These are phyloP conservation scores for Origma solitaria DNA, from an alignment of 2,113 vertebrate genomes.

Conservation along the genomic window DNA sequence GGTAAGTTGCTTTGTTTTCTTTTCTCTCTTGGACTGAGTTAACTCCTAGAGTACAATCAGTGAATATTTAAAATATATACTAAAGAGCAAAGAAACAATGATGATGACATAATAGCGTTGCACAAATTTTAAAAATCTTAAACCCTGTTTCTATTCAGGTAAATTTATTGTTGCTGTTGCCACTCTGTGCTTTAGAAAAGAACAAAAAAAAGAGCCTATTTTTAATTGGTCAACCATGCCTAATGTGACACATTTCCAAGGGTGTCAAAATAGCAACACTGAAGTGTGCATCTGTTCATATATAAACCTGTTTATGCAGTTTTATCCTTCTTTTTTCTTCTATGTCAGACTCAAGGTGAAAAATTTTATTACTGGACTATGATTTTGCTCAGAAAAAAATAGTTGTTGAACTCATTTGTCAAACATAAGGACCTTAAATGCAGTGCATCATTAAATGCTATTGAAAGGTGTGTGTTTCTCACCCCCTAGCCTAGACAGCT, in stretches of 20 bases:
- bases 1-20: constrained; percentile 65
- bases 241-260: background rate
- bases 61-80: background rate
- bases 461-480: background rate
- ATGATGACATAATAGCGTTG: background rate
- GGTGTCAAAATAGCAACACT: background rate
- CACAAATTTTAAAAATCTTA: background rate
- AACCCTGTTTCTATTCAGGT: background rate
- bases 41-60: background rate
- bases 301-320: background rate
- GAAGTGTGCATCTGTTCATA: background rate
- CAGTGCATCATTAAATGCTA: background rate
- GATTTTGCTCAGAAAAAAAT: background rate
- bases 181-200: background rate
- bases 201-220: background rate
- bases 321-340: background rate
- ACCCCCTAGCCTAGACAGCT: background rate
- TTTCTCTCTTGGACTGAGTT: background rate
- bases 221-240: background rate
- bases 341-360: background rate
- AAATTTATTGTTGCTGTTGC: background rate
- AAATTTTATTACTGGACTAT: background rate
- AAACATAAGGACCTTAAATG: background rate
- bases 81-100: background rate
- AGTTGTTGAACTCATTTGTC: background rate